Evolutionary conservation across 2,113 vertebrate genomes (phyloP), one percentile per base, ranked within the genome.

Genomic region (Grammomys surdaster): DNA sequence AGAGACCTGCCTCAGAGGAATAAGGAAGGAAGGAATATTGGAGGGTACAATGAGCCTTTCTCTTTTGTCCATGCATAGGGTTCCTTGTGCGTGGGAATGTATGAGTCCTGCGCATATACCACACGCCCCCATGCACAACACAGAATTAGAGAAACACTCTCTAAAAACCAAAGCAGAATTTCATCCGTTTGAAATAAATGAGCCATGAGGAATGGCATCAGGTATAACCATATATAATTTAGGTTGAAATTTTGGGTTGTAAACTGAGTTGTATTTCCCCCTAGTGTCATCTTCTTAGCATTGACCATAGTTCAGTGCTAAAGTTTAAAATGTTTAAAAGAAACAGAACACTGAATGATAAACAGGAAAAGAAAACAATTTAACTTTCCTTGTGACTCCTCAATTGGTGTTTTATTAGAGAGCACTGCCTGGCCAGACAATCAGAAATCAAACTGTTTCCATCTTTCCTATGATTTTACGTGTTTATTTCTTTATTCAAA

Each of bases 101-200:
- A 24, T 13, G 54, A n/a, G 36, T 24, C 11, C 54, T n/a, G 22
- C 54, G 60, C 54, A 40, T 14, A n/a, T 3, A 58, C 81, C 56
- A 63, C n/a, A 43, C 3, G 4, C 36, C 11, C 56, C 19, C 1
- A 2, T 8, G 11, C 3, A 31, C 24, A 63, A 24, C 17, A 43
- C 6, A 28, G 36, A 63, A 40, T 28, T 24, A 43, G 81, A 63
- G 56, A 16, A 60, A 84, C n/a, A 28, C n/a, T 26, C 24, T 82
- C 54, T 82, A 43, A 28, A 63, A 43, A 4, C 33, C 85, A 67
- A 92, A 86, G 46, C 63, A 92, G 70, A 82, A 86, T 78, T 67
- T 77, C 40, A 91, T 92, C 28, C 81, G 72, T 43, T 95, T 94
- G 90, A 86, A 91, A 69, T 33, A 93, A 90, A 93, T 95, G 88